These are phyloP conservation scores for Bruchidius siliquastri DNA, from an alignment of 2,888 invertebrate genomes.

Conservation along the genomic window DNA sequence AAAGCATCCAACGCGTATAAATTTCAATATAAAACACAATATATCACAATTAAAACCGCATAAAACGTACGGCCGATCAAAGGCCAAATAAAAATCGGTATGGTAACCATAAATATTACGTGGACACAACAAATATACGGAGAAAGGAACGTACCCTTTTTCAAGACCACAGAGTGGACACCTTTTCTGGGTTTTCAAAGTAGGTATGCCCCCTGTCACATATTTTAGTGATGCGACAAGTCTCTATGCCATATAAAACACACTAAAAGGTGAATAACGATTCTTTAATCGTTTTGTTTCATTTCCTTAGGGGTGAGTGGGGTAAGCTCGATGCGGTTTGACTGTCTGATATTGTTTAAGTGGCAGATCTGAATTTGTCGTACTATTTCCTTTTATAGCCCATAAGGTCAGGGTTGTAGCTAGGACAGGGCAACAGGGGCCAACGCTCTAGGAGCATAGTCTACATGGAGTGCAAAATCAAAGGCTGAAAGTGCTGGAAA, in stretches of 20 bases:
- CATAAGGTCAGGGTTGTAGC: too few relatives aligned
- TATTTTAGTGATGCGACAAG: background rate
- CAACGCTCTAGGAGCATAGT: too few relatives aligned
- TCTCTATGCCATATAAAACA: background rate
- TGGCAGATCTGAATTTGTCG: too few relatives aligned
- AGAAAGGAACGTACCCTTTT: background rate
- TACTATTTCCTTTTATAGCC: too few relatives aligned
- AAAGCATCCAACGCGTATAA: background rate
- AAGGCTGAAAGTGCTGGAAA: too few relatives aligned
- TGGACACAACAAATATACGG: background rate
- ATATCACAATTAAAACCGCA: background rate
- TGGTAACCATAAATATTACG: background rate
- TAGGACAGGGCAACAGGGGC: too few relatives aligned
- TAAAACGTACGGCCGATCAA: background rate
- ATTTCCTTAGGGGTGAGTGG: background rate
- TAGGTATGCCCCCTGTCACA: background rate
- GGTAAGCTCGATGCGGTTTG: too few relatives aligned
- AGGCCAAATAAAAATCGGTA: background rate
- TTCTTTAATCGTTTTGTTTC: background rate
- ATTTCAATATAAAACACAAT: background rate
- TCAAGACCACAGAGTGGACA: background rate
- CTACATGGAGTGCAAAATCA: too few relatives aligned
- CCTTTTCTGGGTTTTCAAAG: background rate
- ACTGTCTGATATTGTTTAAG: too few relatives aligned
- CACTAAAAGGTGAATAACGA: background rate